Evolutionary conservation across 2,888 invertebrate species (phyloP), one percentile per base, ranked within the genome.

Genomic region (Cerastis rubricosa): DNA sequence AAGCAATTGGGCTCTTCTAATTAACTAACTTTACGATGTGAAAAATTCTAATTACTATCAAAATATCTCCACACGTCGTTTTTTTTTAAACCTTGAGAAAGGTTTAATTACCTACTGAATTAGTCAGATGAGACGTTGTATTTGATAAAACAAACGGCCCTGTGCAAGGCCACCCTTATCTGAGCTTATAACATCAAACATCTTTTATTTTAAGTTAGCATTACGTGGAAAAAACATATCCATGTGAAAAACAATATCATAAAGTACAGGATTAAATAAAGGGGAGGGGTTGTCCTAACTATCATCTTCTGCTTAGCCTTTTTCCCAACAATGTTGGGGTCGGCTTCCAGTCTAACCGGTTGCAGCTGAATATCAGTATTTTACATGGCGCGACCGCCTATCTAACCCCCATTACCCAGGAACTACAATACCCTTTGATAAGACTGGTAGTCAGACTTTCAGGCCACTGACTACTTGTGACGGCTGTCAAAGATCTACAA

Each of bases 61-160:
- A 57, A 61, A 76, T 43, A 35, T 9, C 11, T 49, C 22, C 9
- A 45, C 12, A 25, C n/a, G 11, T 67, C 43, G 51, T 69, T 63
- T 45, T 22, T 69, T 63, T 45, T 22, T 54, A 19, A 64, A 9
- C 76, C 81, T 81, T 73, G 63, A 57, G 63, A 57, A 70, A 76
- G 72, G 69, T 69, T 35, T 35, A 35, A 35, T 1, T 35, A 3
- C 35, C 35, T 35, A 35, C 35, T 2, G 3, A 35, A 72, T 29
- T 71, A 81, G 73, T 73, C 57, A 61, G 81, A 76, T 76, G 76
- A 81, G 25, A 14, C 40, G 51, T 29, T 47, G 68, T 25, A n/a
- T 54, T 70, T 69, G 40, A 64, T 64, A 40, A 69, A 7, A 64
- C 22, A 11, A 22, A 12, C 12, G 45, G 59, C 79, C 79, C 79